A percentile compares a stretch with the other conserved stretches of the same genome.
Conservation (phyloP, 2,797 vertebrate genomes). For the Todus mexicanus region DNA sequence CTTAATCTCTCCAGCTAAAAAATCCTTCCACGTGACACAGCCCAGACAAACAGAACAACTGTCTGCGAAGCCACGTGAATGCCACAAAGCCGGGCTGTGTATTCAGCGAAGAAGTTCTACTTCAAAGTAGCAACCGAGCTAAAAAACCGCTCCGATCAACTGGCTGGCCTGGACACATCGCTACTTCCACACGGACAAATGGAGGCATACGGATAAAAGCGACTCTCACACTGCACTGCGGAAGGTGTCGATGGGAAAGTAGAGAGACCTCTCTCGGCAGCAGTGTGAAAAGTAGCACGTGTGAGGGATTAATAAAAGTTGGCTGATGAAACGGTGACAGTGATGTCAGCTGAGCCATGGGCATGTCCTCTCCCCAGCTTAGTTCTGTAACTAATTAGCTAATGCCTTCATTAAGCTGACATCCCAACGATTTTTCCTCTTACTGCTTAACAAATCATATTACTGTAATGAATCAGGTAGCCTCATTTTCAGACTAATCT, state of each 20-base stretch:
- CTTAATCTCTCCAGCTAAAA: background rate
- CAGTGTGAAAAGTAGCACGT: background rate
- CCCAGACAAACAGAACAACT: background rate
- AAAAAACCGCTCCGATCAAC: background rate
- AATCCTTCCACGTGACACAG: background rate
- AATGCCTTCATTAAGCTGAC: background rate
- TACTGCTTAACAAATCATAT: background rate
- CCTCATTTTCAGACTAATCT: background rate
- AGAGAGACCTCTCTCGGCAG: background rate
- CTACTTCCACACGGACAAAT: background rate
- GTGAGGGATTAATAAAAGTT: background rate
- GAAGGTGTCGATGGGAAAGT: background rate
- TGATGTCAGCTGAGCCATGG: background rate
- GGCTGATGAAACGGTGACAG: background rate
- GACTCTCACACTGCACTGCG: background rate
- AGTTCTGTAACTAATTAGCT: background rate
- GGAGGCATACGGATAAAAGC: accelerated
- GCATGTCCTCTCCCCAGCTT: background rate
- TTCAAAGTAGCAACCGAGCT: background rate
- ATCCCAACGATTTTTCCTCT: background rate
- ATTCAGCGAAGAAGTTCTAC: background rate
- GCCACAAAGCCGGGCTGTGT: background rate
- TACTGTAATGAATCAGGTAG: background rate
- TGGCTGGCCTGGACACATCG: background rate
- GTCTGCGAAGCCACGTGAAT: background rate